Evolutionary conservation across 2,888 invertebrate genomes (phyloP), one percentile per base, ranked within the genome.

Genomic region (Trilocha varians): DNA sequence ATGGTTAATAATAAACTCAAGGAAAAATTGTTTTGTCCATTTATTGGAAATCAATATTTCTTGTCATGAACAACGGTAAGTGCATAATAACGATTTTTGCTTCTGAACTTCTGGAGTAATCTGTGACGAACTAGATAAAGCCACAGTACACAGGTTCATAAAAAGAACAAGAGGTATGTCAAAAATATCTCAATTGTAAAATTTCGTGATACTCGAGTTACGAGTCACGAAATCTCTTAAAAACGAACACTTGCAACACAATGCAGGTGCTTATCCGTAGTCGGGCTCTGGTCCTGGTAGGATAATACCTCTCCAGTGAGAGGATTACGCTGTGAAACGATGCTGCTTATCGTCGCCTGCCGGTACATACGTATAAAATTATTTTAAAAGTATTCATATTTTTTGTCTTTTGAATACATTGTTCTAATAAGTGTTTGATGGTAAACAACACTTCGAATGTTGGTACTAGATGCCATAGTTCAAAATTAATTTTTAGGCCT

Each of bases 261-360:
- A 66, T 66, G 62, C 61, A 62, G 53, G 59, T 68, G 58, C 62
- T 69, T 65, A 65, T 58, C 55, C 55, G 50, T 53, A 56, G 58
- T 57, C 53, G 53, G 48, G 57, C 53, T 53, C 51, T 57, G 64
- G 62, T 58, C 53, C 52, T 49, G 50, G 63, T 55, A 57, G 66
- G 66, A 68, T 72, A 71, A 74, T 71, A 62, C 72, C 70, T 65
- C 73, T 73, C 62, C 61, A 66, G 59, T 57, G 59, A 57, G 64
- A 54, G 73, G 72, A 73, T 73, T 70, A 73, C 62, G 50, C 60
- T 51, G 52, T 55, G 59, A 56, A 66, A 61, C 60, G 61, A 62
- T 62, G 63, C 59, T 57, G 62, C 65, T 70, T 68, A 66, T 69
- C 62, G 61, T 55, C 55, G 55, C 50, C 54, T 48, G 46, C 57